Base-by-base conservation (phyloP, 2,888 invertebrate species). In the Phortica okadai region DNA sequence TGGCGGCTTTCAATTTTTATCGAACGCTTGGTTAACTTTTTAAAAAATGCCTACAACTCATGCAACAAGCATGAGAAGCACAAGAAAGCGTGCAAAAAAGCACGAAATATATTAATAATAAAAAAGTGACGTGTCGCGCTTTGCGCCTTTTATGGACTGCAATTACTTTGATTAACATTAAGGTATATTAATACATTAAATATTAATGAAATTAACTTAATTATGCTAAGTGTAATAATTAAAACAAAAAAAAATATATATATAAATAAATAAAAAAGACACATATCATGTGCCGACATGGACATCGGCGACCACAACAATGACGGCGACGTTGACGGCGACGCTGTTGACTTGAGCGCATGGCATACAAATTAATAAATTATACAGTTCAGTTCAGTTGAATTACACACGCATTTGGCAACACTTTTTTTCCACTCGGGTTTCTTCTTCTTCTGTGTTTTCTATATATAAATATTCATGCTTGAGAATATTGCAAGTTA, bases 171-270 rank as follows among this genome's bases (percentile, higher is more conserved):
- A 45, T 69, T 69, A 54, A 56, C 33, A 58, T 73, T 73, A 45
- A 33, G 11, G 66, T 80, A 80, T 77, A 33, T 77, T 79, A 77
- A 79, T 69, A 84, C 80, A 74, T 80, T 33, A 33, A 33, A 83
- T 62, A 85, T 85, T 85, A 84, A 84, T 86, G 84, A 82, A 85
- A 85, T 86, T 82, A 81, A 86, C 79, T 81, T 83, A 84, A 86
- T 84, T 81, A 85, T 85, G 83, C 80, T 84, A 85, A 85, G 85
- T 85, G 83, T 82, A 85, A 21, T 14, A 21, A 81, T 85, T 80
- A 82, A 85, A 80, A 73, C n/a, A 42, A 14, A 58, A 42, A 2
- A 41, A 74, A 33, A 64, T 25, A 74, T 25, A 66, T 45, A n/a
- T 25, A 62, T 5, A 16, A 62, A 16, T 21, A 16, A 7, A 62